Percentiles rank a stretch among this genome's conserved stretches.
These are phyloP conservation scores for Charadrius vociferus DNA, from an alignment of 2,113 vertebrate species.

Conservation along the genomic window DNA sequence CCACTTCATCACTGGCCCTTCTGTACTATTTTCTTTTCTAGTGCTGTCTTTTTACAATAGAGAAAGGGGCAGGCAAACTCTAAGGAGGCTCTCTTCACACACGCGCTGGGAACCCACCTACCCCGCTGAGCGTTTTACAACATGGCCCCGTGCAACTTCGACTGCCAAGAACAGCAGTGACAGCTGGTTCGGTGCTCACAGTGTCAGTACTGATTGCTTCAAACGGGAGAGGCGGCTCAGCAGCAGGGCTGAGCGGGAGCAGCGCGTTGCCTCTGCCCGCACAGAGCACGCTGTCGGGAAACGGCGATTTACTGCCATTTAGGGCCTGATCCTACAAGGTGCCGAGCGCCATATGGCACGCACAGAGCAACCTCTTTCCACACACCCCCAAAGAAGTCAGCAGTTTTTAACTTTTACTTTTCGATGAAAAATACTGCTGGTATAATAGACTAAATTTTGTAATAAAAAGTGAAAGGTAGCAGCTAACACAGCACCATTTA, in stretches of 20 bases:
- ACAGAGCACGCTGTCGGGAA: accelerated
- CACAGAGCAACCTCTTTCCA: neutral
- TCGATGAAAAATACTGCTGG: conserved; percentile 29
- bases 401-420: conserved; percentile 48
- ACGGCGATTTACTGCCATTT: neutral
- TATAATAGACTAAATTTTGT: conserved; percentile 55
- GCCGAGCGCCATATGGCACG: neutral
- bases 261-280: accelerated
- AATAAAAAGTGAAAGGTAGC: conserved; percentile 62
- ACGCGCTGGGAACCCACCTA: neutral
- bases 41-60: neutral
- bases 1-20: neutral
- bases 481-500: conserved; percentile 60
- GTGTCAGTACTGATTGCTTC: neutral
- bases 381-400: neutral
- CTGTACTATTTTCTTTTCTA: neutral
- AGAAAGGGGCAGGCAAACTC: neutral
- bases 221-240: neutral
- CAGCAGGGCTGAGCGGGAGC: neutral
- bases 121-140: neutral
- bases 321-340: neutral
- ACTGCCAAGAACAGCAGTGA: neutral
- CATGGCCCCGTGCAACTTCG: neutral
- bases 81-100: neutral
- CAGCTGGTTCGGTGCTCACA: neutral